Evolutionary conservation across 2,888 invertebrate species (phyloP), one percentile per base, ranked within the genome.

Genomic region (Psylliodes chrysocephalus): DNA sequence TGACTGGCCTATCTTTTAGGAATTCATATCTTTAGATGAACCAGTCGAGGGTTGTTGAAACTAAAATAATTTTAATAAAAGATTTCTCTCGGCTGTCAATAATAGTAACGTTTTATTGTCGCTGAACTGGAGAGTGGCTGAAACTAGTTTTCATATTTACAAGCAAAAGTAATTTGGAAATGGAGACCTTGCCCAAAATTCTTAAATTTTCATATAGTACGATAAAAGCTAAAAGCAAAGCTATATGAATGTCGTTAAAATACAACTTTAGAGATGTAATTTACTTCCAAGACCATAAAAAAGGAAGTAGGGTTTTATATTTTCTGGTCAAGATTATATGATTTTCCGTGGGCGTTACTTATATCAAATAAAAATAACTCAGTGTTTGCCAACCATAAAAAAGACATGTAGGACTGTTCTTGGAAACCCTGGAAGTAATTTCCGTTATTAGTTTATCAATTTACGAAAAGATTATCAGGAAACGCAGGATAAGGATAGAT

Each of bases 271-370:
- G 17, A 46, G 8, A 22, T 46, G 19, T 46, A 22, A 46, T 46
- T 46, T 46, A 46, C 14, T 19, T 46, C 10, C n/a, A 22, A 22
- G 46, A 46, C 22, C 46, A 22, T 46, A 46, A 46, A 46, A 46
- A 46, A 4, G 22, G 8, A 12, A 46, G 22, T 46, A 22, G 46
- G 46, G 46, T 46, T 46, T 46, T 46, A 46, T 46, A n/a, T 46
- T 46, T 22, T 19, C 10, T n/a, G 46, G 46, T 17, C 22, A 46
- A 1, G 22, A 22, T 46, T 46, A 46, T 25, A 25, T 14, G 35
- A 35, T 35, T 35, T 12, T 46, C 5, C 46, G 46, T 46, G 5
- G 46, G 46, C 46, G 46, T 46, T 46, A 22, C 22, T 46, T 15
- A 17, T 3, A 17, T 12, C 46, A 46, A 17, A 44, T 46, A 19